Conservation (phyloP, 1,140 invertebrate genomes). For the Diachasma alloeum region DNA sequence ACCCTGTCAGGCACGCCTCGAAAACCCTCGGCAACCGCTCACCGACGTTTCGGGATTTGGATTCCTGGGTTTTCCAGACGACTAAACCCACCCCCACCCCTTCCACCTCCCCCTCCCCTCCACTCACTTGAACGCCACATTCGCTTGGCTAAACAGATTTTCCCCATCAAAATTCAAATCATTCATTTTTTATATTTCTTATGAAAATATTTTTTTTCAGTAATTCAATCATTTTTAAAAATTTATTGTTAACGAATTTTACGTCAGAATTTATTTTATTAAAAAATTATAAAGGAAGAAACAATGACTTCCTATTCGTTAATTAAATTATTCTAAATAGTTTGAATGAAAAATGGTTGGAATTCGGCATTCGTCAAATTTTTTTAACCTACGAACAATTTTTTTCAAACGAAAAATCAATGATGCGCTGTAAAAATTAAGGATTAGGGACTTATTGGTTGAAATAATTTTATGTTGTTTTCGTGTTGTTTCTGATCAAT, state of each 20-base stretch:
- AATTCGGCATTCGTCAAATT: not conserved
- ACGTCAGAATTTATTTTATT: no score
- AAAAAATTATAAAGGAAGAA: no score
- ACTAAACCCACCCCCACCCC: constrained; percentile 28
- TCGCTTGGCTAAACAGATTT: not conserved
- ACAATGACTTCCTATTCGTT: no score
- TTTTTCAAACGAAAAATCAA: not conserved
- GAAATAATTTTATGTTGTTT: not conserved
- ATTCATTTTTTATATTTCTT: no score
- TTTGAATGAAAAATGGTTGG: not conserved
- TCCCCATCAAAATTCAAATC: not conserved
- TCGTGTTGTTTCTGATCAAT: constrained; percentile 20
- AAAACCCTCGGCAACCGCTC: constrained; percentile 29
- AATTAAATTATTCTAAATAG: no score
- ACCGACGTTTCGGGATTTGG: constrained; percentile 37
- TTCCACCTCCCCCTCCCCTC: not conserved
- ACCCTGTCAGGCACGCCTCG: constrained; percentile 44
- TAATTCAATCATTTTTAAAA: no score
- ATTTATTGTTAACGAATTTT: no score
- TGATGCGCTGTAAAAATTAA: not conserved
- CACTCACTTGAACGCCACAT: not conserved
- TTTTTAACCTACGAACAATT: not conserved
- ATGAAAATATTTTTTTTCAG: no score
- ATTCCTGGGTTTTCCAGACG: constrained; percentile 29
- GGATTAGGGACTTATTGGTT: not conserved